Base-by-base conservation (phyloP, 2,113 vertebrate species). In the Desmodus rotundus region DNA sequence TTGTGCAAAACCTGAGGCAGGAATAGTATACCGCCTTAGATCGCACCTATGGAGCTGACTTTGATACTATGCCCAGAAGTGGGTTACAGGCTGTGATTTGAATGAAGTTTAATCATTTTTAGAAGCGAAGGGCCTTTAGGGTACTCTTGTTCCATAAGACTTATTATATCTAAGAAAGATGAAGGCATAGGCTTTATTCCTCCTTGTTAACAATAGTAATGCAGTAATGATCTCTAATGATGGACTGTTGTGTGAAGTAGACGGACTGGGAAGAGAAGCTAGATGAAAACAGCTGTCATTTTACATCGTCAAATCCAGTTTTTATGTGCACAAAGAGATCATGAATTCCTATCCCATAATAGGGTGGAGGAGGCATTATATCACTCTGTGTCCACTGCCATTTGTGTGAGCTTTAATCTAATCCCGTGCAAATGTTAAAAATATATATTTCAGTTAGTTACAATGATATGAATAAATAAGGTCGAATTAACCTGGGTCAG, bases 391-490 rank as follows among this genome's bases (percentile, higher is more conserved):
- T 97, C 96, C 0, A 0, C 65, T 84, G 96, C 94, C 95, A 97
- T 98, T 98, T 96, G 95, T 91, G 43, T 93, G 82, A 77, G 87
- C 95, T 98, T 93, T 96, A 98, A 98, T 97, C 92, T 90, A 97
- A 96, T 96, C 96, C 97, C 95, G 96, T 54, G 94, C 91, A 98
- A 98, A 98, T 97, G 97, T 96, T 98, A 98, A 98, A 98, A 98
- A 96, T 94, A 98, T 97, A 98, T 98, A 97, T 97, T 96, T 97
- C 90, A 96, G 93, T 98, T 98, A 91, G 95, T 95, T 97, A 94
- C 97, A 98, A 98, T 97, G 97, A 97, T 98, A 97, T 98, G 97
- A 98, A 94, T 97, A 98, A 98, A 95, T 95, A 97, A 97, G 96
- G 95, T 97, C 89, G 85, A 98, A 52, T 98, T 97, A 97, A 98